Evolutionary conservation across 2,888 invertebrate species (phyloP).

Genomic region (Elysia crispata): DNA sequence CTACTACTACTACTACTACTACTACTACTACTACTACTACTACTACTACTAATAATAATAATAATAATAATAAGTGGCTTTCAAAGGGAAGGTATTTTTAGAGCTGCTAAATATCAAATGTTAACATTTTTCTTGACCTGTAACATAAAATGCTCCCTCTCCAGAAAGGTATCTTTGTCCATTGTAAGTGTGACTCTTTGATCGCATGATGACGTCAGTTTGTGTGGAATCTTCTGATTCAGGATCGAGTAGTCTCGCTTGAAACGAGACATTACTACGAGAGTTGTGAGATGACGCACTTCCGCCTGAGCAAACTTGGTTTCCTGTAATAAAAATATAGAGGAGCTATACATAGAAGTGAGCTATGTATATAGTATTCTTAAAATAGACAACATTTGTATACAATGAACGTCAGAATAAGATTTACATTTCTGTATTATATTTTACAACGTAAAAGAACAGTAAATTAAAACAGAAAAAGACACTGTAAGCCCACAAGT

Average conservation of each 20-base stretch:
- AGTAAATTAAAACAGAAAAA: neutral
- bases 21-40: no score
- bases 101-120: no score
- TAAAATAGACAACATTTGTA: neutral
- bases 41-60: no score
- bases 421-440: no score
- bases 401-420: no score
- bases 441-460: no score
- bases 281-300: constrained; percentile 56
- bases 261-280: constrained; percentile 70
- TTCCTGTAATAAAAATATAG: constrained; percentile 60
- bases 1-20: no score
- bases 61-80: no score
- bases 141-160: constrained; percentile 66
- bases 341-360: neutral
- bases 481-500: neutral
- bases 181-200: constrained; percentile 67
- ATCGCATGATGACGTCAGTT: constrained; percentile 70
- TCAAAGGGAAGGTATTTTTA: no score
- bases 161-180: constrained; percentile 63
- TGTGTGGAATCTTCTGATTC: constrained; percentile 58
- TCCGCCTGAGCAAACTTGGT: constrained; percentile 71
- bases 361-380: neutral
- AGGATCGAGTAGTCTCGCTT: constrained; percentile 70
- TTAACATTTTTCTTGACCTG: constrained; percentile 61